Evolutionary conservation across 2,113 vertebrate genomes (phyloP), one percentile per base, ranked within the genome.

Genomic region (Capricornis sumatraensis): DNA sequence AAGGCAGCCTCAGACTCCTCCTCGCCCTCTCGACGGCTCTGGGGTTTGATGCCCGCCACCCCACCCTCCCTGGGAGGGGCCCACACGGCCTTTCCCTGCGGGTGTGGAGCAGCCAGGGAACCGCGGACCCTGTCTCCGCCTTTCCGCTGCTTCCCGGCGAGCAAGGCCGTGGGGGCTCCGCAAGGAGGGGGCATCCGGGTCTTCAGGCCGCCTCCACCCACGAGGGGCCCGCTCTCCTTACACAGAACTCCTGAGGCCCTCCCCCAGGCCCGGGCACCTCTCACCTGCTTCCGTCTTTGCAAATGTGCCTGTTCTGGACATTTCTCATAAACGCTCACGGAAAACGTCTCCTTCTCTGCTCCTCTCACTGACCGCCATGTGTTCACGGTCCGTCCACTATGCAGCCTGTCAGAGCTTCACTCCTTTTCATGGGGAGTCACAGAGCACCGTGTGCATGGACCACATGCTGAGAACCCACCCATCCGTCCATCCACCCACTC

Each of bases 401-500:
- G 67, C 2, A 25, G 36, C 36, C 71, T 43, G 21, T 43, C 36
- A 74, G 21, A 74, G 36, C 79, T 52, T n/a, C 30, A 2, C 50
- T 23, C 11, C 5, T 53, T 23, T 21, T n/a, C 79, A n/a, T 1
- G 79, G 47, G n/a, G 79, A 13, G 47, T 82, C 28, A n/a, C 17
- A 81, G 5, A n/a, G 10, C 47, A n/a, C 19, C 1, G 30, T 14
- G 11, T 14, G 10, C 30, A 23, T 7, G 30, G 47, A 23, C 30
- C 79, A 0, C 17, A 12, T 52, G 14, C 47, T 21, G 47, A 21
- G 2, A 12, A 6, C 11, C 47, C 47, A 7, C 5, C 47, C 47
- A 5, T 23, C 7, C 16, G 3, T 6, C 64, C 64, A n/a, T 2
- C 16, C 64, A 21, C 2, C 16, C 33, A n/a, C 33, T 4, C 15